Evolutionary conservation across 1,140 invertebrate species (phyloP), one percentile per base, ranked within the genome.

Genomic region (Thaumetopoea pityocampa): DNA sequence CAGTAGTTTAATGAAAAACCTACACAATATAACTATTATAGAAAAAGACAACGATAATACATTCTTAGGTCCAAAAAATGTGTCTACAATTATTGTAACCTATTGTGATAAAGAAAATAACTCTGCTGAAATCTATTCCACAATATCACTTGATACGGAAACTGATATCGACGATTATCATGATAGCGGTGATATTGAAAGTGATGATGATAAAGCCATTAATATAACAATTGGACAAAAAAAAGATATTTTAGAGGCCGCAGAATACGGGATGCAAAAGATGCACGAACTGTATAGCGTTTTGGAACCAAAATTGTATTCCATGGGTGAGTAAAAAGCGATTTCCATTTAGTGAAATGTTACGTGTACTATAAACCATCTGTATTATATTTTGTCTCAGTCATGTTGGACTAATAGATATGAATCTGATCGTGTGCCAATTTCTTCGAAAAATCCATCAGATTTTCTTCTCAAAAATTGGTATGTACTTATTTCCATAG

Each of bases 231-330:
- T 29, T 8, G 59, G 61, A 30, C 66, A 79, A 47, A 66, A 80
- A 22, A 85, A 62, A 51, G 86, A 90, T 38, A 61, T 91, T 2
- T 66, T 88, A 17, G 87, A 90, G 63, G 91, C 90, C 6, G 85
- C 88, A 0, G 85, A 89, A 51, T 89, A 88, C 58, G 92, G 92
- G 11, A 78, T 93, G 29, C 81, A 87, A 40, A 88, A 87, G 26
- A 91, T 92, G 87, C 87, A 89, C 15, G 85, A 92, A 22, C 69
- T 93, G 9, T 89, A 90, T 50, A 82, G 86, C 7, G 79, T 89
- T 19, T 87, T 90, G 54, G 92, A 93, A 65, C 91, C 91, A 1
- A 86, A 88, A 49, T 83, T 92, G 2, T 92, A 91, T 69, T 86
- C 88, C 32, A 88, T 90, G 87, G 91, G 91, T 92, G 57, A 87